Base-by-base conservation (phyloP, 2,797 vertebrate species). In the Spea hammondii region DNA sequence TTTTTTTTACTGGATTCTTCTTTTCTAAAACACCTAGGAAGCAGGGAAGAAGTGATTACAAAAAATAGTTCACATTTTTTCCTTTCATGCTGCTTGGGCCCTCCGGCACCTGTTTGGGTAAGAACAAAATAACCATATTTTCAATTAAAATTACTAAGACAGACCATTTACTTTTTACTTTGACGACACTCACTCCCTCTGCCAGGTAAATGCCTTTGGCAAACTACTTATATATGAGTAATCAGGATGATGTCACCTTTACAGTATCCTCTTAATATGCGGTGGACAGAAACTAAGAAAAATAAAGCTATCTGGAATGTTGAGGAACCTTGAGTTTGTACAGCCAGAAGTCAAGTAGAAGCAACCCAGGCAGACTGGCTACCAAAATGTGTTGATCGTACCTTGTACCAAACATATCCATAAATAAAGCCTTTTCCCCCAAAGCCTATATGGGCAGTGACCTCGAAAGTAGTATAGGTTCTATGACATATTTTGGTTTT, bases 141-240 rank as follows among this genome's bases (percentile, higher is more conserved):
- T 46, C 67, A 60, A 44, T n/a, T 66, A 60, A 69, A 73, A 68
- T 67, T 53, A 69, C 65, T 62, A n/a, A 72, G 70, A 68, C 71
- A 74, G 48, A 74, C 13, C 65, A 60, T 68, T 74, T 79, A 79
- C 54, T 32, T 51, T 62, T 57, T 46, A 12, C 71, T 79, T 74
- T 79, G 65, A 74, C 74, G 64, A 54, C 48, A 45, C 6, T 65
- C 64, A 46, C 54, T 74, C 14, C 71, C 53, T 65, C 53, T 32
- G 68, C 7, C 14, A 67, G 77, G 14, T 60, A 54, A n/a, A 11
- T 8, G 51, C 51, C 77, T 67, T 50, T 54, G n/a, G 14, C 32
- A 79, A 67, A 50, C 4, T 11, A 44, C 62, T 73, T 73, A 57
- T 8, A 50, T 50, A 6, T 49, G n/a, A 70, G 4, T 57, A 66